Evolutionary conservation across 2,113 vertebrate species (phyloP).

Genomic region (Ochotona curzoniae): DNA sequence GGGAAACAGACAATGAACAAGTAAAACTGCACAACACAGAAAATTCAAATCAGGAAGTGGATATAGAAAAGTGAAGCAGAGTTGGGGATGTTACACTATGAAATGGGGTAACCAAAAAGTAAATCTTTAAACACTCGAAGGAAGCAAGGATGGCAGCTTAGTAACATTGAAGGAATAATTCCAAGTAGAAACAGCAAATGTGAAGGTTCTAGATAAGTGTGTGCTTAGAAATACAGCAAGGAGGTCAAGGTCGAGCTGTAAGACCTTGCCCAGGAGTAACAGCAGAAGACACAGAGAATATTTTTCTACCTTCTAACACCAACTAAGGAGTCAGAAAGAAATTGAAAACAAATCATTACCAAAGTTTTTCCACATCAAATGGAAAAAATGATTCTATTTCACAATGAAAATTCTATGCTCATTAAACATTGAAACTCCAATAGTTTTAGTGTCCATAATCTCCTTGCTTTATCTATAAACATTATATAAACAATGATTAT

Average conservation of each 20-base stretch:
- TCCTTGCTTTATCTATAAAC: neutral
- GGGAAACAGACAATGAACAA: neutral
- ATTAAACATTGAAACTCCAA: conserved; percentile 49
- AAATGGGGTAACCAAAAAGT: neutral
- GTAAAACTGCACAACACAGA: neutral
- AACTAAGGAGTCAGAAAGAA: neutral
- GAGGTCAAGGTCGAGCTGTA: neutral
- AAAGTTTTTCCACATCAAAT: neutral
- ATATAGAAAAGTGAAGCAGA: neutral
- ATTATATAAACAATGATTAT: conserved; percentile 2
- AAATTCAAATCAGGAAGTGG: neutral
- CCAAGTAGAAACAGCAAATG: neutral
- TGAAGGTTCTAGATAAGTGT: neutral
- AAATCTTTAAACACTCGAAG: neutral
- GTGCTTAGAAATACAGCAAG: neutral
- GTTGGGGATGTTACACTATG: neutral
- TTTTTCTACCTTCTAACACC: neutral
- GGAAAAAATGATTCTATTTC: conserved; percentile 23
- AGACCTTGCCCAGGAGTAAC: neutral
- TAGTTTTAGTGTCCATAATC: neutral
- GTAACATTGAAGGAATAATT: neutral
- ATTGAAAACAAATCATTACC: neutral
- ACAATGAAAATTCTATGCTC: neutral
- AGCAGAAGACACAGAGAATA: neutral
- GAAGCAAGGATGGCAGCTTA: neutral